Evolutionary conservation across 53 echinoderm and acorn worm genomes (phyloP).

Genomic region (Mesocentrotus franciscanus): DNA sequence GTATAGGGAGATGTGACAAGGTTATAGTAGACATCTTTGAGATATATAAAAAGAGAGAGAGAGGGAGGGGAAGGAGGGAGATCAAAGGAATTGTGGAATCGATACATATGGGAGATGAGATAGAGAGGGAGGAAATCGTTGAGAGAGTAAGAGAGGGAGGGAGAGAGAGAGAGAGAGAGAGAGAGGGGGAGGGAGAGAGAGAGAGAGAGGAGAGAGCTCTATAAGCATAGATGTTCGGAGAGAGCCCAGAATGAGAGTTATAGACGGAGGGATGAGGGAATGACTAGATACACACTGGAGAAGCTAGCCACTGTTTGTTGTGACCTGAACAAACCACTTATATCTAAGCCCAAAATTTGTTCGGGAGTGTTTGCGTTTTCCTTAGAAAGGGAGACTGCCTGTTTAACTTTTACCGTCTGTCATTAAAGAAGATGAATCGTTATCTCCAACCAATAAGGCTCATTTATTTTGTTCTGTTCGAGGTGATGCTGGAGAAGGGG

Average conservation of each 20-base stretch:
- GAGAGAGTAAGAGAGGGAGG: slow-evolving; percentile 8
- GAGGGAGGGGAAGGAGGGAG: no score
- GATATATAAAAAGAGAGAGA: no score
- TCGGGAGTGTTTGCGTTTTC: slow-evolving; percentile 28
- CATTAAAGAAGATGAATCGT: slow-evolving; percentile 25
- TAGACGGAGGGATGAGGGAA: background rate
- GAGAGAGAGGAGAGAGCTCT: background rate
- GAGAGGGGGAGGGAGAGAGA: background rate
- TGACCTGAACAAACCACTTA: slow-evolving; percentile 41
- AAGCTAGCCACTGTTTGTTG: slow-evolving; percentile 24
- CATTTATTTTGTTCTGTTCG: background rate
- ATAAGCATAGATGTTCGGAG: background rate
- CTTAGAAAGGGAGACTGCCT: slow-evolving; percentile 19
- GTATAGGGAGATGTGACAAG: background rate
- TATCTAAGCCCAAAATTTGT: slow-evolving; percentile 52
- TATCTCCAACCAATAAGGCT: background rate
- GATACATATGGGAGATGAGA: no score
- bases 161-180: background rate
- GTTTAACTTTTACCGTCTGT: slow-evolving; percentile 24
- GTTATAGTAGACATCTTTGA: background rate
- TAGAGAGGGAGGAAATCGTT: no score
- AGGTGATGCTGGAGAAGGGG: background rate
- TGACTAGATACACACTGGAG: slow-evolving; percentile 9
- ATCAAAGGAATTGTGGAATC: no score
- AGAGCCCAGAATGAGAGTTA: background rate